Evolutionary conservation across 2,888 invertebrate genomes (phyloP), one percentile per base, ranked within the genome.

Genomic region (Leptopilina drosophilae): DNA sequence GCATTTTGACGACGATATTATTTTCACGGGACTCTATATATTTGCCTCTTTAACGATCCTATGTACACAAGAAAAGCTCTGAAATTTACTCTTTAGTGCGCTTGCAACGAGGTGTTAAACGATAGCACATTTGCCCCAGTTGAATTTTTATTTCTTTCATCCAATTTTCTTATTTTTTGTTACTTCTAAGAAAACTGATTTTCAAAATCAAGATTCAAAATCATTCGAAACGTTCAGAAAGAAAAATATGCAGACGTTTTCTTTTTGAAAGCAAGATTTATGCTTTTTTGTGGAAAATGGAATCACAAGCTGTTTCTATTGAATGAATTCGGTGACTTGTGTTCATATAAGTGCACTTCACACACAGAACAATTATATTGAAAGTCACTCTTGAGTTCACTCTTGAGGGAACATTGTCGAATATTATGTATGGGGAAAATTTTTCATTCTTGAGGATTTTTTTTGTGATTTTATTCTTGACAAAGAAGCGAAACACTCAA

Each of bases 1-100:
- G 73, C 73, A 73, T 73, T 73, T 73, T 73, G 73, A 73, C 73
- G 73, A 73, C 56, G 73, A 73, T 73, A 73, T 73, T 73, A 73
- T 73, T 42, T 59, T 40, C 73, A 40, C 56, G 9, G 9, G 26
- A n/a, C 11, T n/a, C 73, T 40, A 73, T 73, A 73, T 56, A 33
- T 56, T 59, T 73, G 33, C 49, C 49, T 56, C 53, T 33, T 73
- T 69, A 73, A 73, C 73, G 26, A 73, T 33, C 73, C 33, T n/a
- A 59, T 59, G 59, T 59, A 33, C 33, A 56, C 33, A 56, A n/a
- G 33, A 73, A 73, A 56, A 64, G 64, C 40, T 59, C 73, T 56
- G 42, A 42, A 42, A 42, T 42, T 42, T 33, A 33, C 33, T 33
- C 33, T 33, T 33, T 33, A 33, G 33, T 33, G 33, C 33, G 9